phyloP scores from a whole-genome alignment of 2,888 invertebrate genomes.

The Chrysina gloriosa region DNA sequence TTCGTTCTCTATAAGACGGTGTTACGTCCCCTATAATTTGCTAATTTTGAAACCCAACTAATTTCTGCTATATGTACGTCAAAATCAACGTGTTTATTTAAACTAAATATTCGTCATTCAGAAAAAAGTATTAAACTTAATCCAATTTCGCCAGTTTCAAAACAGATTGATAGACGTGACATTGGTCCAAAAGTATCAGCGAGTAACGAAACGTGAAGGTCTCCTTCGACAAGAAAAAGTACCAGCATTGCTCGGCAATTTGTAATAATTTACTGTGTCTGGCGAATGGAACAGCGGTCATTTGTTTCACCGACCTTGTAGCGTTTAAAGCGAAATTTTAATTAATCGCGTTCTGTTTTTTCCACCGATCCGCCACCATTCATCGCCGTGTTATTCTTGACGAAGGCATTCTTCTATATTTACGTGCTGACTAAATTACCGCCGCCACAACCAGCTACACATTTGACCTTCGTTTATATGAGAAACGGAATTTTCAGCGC shows the following conservation, averaged over 20 bases:
- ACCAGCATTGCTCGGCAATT: constrained; percentile 31
- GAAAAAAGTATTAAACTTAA: not conserved
- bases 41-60: no score
- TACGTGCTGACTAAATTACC: not conserved
- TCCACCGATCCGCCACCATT: not conserved
- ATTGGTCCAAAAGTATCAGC: not conserved
- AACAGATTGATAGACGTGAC: constrained; percentile 11
- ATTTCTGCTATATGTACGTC: no score
- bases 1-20: no score
- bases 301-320: constrained; percentile 26
- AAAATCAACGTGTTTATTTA: not conserved
- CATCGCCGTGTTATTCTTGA: constrained; percentile 5
- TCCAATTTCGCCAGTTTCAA: constrained; percentile 3
- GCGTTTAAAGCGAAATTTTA: constrained; percentile 26
- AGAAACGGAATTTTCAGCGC: not conserved
- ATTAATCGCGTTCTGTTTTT: constrained; percentile 25
- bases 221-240: constrained; percentile 4
- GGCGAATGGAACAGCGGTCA: not conserved
- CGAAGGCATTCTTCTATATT: not conserved
- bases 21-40: no score
- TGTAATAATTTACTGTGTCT: constrained; percentile 27
- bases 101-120: not conserved
- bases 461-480: not conserved
- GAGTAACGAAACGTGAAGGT: constrained; percentile 26
- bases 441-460: not conserved